Base-by-base conservation (phyloP, 1,140 invertebrate species). In the Monochamus saltuarius region DNA sequence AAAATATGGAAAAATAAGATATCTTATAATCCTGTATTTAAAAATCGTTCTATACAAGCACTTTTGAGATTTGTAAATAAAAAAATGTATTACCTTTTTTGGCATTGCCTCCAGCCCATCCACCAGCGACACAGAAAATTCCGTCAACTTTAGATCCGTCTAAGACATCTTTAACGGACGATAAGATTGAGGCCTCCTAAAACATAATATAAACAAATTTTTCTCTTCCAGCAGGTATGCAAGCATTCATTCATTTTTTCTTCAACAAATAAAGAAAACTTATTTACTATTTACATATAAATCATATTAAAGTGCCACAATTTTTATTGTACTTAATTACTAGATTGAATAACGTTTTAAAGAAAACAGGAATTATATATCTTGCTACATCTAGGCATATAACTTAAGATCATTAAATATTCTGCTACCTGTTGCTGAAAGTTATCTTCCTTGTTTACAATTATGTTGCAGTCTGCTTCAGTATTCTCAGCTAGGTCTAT, bases 81-180 rank as follows among this genome's bases (percentile, higher is more conserved):
- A n/a, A n/a, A n/a, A n/a, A n/a, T n/a, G n/a, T n/a, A 37, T 64
- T 69, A 84, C 83, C 85, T 80, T 89, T 87, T n/a, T 82, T 80
- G 49, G 94, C 89, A 81, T 91, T 91, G 37, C 90, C 90, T 69
- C 97, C 97, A 46, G 96, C 95, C 97, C 97, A 99, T 40, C 98
- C 98, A 36, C 54, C 97, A 59, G 97, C 97, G 13, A 99, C 97
- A 81, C 97, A 99, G 66, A 99, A 90, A 45, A 99, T 86, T 34
- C 94, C 97, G 83, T 99, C 97, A 19, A 99, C 72, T 81, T 98
- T 95, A 36, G 89, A 78, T 47, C 84, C 86, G 68, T 84, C 82
- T 22, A 92, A 75, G 14, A 84, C 79, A 47, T 80, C 73, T 13
- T 79, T 79, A 1, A 92, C 77, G 73, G 87, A 81, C 42, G 77